Base-by-base conservation (phyloP, 2,797 vertebrate genomes). In the Ataeniobius toweri region DNA sequence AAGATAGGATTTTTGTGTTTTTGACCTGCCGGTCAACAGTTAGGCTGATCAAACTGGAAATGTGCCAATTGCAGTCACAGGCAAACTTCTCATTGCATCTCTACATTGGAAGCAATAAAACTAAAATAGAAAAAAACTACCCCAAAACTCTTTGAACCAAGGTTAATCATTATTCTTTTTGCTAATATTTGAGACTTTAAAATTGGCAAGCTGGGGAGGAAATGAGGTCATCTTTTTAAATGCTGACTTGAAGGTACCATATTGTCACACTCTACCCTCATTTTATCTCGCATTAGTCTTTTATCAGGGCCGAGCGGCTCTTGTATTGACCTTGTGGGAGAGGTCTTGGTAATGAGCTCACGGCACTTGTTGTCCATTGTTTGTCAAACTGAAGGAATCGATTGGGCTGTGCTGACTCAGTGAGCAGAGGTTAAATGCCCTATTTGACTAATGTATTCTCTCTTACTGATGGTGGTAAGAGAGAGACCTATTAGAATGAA, bases 251-350 rank as follows among this genome's bases (percentile, higher is more conserved):
- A 93, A 83, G 86, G 71, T 71, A 80, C 78, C 65, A 4, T 71
- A 53, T 61, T 76, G 75, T 89, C 51, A 24, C 3, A 75, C 80
- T 80, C 80, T 89, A 78, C 56, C 80, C 73, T 85, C 55, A 65
- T 80, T 84, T 92, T 90, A 91, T 93, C 85, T 87, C 63, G 51
- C 68, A 73, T 59, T 73, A 80, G 53, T 78, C 83, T 70, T 86
- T 94, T 93, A 94, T 94, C 93, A 84, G 79, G 13, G n/a, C 74
- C 41, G 68, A 91, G 83, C 85, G 75, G 76, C 83, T 92, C 80
- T 77, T 86, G 41, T 94, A 79, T 94, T 95, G 92, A 94, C 92
- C 91, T 91, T 92, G 84, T 83, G 91, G 94, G 93, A 91, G 90
- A 85, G 91, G 89, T 83, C 76, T 78, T 41, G 72, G 83, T 77